Conservation (phyloP, 2,797 vertebrate species). For the Bryconaethiops microstoma region DNA sequence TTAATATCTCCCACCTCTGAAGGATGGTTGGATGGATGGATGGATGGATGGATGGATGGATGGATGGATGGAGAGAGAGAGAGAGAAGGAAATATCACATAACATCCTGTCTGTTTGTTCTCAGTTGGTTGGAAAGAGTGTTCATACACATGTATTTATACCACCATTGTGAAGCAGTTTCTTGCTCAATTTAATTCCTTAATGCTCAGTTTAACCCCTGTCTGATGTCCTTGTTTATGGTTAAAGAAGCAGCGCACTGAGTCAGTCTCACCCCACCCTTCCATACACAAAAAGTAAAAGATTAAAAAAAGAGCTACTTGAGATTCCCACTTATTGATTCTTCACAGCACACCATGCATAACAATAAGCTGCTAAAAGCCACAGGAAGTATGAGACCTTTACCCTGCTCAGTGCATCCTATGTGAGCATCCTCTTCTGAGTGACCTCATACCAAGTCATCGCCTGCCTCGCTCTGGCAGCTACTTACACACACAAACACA, state of each 20-base stretch:
- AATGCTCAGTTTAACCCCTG: neutral
- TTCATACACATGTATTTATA: neutral
- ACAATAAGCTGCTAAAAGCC: neutral
- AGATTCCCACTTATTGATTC: neutral
- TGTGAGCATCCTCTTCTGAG: slow-evolving; percentile 15
- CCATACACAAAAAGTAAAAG: neutral
- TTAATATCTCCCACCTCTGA: too few species aligned
- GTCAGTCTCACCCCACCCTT: neutral
- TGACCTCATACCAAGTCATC: slow-evolving; percentile 33
- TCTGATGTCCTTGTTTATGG: neutral
- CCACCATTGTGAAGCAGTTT: neutral
- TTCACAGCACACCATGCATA: neutral
- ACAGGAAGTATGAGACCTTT: slow-evolving; percentile 28
- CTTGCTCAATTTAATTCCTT: neutral
- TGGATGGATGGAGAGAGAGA: too few species aligned
- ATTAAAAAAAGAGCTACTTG: slow-evolving; percentile 31
- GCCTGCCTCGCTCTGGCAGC: neutral
- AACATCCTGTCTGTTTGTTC: too few species aligned
- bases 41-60: too few species aligned
- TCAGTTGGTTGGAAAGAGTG: too few species aligned
- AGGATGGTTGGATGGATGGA: too few species aligned
- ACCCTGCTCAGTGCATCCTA: neutral
- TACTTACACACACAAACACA: neutral
- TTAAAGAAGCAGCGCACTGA: neutral
- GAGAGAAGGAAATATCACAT: too few species aligned